phyloP scores from a whole-genome alignment of 2,888 invertebrate species.

The Gnatocerus cornutus region DNA sequence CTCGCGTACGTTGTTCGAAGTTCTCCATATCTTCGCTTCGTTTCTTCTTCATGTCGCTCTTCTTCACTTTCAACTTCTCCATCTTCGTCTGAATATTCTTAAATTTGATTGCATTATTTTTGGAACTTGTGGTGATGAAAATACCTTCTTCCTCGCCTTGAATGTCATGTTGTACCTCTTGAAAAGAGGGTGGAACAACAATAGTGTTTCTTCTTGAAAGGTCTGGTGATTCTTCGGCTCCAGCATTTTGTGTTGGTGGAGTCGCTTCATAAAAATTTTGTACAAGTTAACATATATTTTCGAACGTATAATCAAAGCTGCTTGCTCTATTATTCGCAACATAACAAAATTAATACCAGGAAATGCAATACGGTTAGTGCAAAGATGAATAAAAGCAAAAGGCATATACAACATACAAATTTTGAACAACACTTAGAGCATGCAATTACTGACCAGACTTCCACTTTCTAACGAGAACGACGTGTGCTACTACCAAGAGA shows the following conservation, averaged over 20 bases:
- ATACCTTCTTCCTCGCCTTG: conserved; percentile 65
- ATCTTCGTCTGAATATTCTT: conserved; percentile 68
- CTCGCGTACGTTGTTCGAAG: conserved; percentile 66
- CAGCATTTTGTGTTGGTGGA: conserved; percentile 39
- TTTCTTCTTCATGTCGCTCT: conserved; percentile 57
- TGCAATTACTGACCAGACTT: conserved; percentile 80
- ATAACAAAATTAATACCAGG: conserved; percentile 61
- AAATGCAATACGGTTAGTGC: conserved; percentile 69
- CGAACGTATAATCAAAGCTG: conserved; percentile 4
- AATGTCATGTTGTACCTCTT: conserved; percentile 66
- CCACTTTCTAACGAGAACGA: conserved; percentile 86
- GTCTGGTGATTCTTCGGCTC: conserved; percentile 62
- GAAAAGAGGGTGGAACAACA: conserved; percentile 68
- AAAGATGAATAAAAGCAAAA: conserved; percentile 55
- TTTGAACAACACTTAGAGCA: conserved; percentile 54
- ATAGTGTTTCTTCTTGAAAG: conserved; percentile 71
- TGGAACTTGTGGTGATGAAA: conserved; percentile 32
- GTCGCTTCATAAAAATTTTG: conserved; percentile 47
- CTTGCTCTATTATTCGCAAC: conserved; percentile 25
- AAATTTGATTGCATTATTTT: conserved; percentile 27
- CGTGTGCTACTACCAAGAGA: conserved; percentile 88
- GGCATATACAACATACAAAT: conserved; percentile 53
- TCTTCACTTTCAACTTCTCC: conserved; percentile 66
- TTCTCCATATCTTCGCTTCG: conserved; percentile 66
- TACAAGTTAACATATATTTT: conserved; percentile 12